These are phyloP conservation scores for Nipponia nippon DNA, from an alignment of 2,113 vertebrate species.

Conservation along the genomic window DNA sequence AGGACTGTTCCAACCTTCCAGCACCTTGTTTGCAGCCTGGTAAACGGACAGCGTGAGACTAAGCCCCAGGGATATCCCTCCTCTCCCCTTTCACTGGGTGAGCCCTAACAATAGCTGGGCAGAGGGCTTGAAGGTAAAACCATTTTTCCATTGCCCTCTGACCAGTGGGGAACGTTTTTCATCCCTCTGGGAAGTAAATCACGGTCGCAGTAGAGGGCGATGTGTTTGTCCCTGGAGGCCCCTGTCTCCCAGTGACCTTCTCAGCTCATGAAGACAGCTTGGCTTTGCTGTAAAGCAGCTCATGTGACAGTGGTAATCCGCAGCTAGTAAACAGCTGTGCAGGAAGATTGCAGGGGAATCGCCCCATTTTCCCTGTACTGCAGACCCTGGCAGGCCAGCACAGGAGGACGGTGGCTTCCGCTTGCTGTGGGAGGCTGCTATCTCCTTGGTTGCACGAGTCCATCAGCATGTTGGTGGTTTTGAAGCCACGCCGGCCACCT, in stretches of 20 bases:
- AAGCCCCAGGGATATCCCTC: background rate
- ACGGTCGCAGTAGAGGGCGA: background rate
- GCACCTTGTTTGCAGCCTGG: background rate
- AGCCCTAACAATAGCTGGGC: background rate
- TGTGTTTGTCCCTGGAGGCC: background rate
- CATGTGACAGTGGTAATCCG: constrained; percentile 81
- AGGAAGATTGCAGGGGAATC: constrained; percentile 68
- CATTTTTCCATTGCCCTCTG: background rate
- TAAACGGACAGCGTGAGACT: accelerated
- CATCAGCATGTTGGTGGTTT: background rate
- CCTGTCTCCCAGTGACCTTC: constrained; percentile 75
- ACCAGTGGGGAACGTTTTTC: accelerated
- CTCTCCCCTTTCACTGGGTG: background rate
- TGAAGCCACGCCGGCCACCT: background rate
- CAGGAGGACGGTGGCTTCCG: background rate
- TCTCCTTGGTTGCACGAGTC: background rate
- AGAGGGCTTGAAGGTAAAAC: background rate
- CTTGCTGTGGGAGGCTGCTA: background rate
- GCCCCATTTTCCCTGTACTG: constrained; percentile 75
- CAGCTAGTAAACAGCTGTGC: constrained; percentile 69
- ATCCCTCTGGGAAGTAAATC: background rate
- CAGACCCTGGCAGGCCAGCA: background rate
- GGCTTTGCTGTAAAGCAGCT: constrained; percentile 77
- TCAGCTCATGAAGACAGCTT: constrained; percentile 73
- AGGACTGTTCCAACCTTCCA: background rate